These are phyloP conservation scores for Rotaria socialis DNA, from an alignment of 2,888 invertebrate species.

Conservation along the genomic window DNA sequence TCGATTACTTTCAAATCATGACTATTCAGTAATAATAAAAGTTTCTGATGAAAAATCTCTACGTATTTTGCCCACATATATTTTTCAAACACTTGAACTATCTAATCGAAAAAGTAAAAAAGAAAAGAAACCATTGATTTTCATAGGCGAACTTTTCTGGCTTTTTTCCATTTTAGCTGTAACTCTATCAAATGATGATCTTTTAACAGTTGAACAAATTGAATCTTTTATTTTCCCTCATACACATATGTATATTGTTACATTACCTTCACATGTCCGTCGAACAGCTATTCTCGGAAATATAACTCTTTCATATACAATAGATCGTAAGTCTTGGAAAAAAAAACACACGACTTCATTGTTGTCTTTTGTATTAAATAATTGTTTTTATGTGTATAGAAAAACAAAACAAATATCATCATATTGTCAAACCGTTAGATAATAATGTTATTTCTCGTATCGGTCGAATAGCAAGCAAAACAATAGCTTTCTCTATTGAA, in stretches of 20 bases:
- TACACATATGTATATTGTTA: not conserved
- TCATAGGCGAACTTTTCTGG: not conserved
- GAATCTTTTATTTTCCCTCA: constrained; percentile 11
- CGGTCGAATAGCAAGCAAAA: not conserved
- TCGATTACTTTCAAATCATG: not conserved
- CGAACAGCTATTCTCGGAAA: not conserved
- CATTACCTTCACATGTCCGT: not conserved
- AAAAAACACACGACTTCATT: too few species aligned
- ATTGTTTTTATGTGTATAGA: not conserved
- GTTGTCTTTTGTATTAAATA: too few species aligned
- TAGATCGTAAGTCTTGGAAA: not conserved
- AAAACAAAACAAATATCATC: not conserved
- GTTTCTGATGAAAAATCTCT: not conserved
- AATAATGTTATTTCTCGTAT: not conserved
- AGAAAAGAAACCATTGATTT: not conserved
- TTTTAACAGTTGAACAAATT: not conserved
- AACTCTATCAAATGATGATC: not conserved
- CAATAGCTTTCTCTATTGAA: not conserved
- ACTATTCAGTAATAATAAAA: not conserved
- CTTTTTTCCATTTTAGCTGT: not conserved
- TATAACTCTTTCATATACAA: not conserved
- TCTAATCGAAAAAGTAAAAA: not conserved
- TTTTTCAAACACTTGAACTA: not conserved
- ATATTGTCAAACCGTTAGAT: constrained; percentile 8
- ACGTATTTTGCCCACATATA: not conserved